phyloP scores from a whole-genome alignment of 2,113 vertebrate genomes.

The Mirza zaza region DNA sequence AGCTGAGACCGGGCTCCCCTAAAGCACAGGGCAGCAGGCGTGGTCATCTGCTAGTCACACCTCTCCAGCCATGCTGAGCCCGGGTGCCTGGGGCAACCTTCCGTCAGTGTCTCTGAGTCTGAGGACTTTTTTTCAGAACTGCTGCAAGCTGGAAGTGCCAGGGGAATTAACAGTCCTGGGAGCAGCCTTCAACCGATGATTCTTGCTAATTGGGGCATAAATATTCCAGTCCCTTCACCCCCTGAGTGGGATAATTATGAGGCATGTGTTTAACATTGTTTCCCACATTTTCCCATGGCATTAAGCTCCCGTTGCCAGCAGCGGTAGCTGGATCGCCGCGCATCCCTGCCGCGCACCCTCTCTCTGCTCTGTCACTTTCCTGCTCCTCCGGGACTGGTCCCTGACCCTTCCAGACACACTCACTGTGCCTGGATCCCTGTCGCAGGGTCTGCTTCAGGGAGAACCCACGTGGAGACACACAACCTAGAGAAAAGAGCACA shows the following conservation, averaged over 20 bases:
- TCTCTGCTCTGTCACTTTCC: background rate
- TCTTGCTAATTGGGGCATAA: conserved; percentile 45
- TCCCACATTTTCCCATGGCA: background rate
- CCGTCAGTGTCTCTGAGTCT: background rate
- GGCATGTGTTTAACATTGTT: background rate
- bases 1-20: background rate
- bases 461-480: background rate
- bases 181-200: background rate
- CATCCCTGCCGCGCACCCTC: background rate
- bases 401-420: background rate
- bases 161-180: background rate
- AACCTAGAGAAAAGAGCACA: background rate
- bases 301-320: background rate
- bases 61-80: background rate
- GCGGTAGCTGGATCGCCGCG: background rate
- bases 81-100: background rate
- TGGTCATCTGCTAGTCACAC: background rate
- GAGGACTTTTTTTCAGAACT: background rate
- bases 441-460: background rate
- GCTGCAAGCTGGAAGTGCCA: background rate
- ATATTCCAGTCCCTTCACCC: background rate
- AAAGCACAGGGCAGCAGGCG: background rate
- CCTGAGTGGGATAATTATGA: background rate
- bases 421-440: background rate
- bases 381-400: background rate